These are phyloP conservation scores for Eupeodes luniger DNA, from an alignment of 2,888 invertebrate species.

Conservation along the genomic window DNA sequence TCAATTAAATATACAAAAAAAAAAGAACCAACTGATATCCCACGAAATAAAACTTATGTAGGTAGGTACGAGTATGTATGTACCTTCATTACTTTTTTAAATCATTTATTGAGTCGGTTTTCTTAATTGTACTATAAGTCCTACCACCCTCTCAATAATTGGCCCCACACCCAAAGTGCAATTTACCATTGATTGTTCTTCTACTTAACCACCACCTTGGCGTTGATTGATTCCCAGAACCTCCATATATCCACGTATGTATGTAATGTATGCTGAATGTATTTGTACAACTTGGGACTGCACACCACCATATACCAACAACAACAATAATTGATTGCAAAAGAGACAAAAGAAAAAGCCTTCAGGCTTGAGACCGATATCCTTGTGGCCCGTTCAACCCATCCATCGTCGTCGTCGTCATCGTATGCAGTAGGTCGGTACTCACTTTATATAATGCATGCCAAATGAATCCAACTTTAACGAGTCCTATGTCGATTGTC, in stretches of 20 bases:
- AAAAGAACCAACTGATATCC: background rate
- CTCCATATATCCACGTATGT: constrained; percentile 2
- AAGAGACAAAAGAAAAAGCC: constrained; percentile 52
- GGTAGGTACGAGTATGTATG: too few species aligned
- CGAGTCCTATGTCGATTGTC: constrained; percentile 38
- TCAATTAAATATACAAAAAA: background rate
- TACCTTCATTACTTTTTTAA: constrained; percentile 21
- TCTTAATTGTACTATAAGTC: constrained; percentile 61
- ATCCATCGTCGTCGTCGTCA: background rate
- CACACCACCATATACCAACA: background rate
- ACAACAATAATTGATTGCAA: constrained; percentile 69
- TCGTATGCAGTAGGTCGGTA: background rate
- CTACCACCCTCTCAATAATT: background rate
- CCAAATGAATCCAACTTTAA: constrained; percentile 64
- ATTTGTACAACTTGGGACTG: constrained; percentile 7
- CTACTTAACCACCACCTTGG: constrained; percentile 52
- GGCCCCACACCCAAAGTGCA: constrained; percentile 35
- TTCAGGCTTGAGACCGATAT: constrained; percentile 22
- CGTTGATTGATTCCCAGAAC: constrained; percentile 73
- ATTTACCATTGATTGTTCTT: constrained; percentile 63
- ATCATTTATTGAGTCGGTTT: constrained; percentile 66
- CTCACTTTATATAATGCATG: constrained; percentile 13
- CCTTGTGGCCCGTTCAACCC: background rate
- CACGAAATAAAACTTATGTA: constrained; percentile 9
- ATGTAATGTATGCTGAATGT: too few species aligned